These are phyloP conservation scores for Turritopsis dohrnii DNA, from an alignment of 30 jellyfish, hydroid and myxozoan genomes.

Conservation along the genomic window DNA sequence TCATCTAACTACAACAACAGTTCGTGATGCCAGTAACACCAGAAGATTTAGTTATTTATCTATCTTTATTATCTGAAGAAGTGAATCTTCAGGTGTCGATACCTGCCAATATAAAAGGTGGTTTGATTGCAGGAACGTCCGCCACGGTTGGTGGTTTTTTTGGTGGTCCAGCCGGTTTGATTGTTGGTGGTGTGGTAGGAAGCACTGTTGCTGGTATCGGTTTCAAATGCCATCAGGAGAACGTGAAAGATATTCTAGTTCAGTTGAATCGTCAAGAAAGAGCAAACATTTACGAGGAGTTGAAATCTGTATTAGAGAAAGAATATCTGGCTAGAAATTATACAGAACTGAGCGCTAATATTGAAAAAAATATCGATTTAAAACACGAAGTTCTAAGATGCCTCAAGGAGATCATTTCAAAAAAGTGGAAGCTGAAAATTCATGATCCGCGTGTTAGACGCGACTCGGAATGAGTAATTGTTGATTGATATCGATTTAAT, in stretches of 20 bases:
- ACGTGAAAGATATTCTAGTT: conserved; percentile 42
- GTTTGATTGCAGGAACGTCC: conserved; percentile 67
- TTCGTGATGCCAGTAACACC: conserved; percentile 61
- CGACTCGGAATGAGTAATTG: conserved; percentile 7
- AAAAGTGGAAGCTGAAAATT: conserved; percentile 49
- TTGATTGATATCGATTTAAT: not conserved
- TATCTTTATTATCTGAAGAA: conserved; percentile 52
- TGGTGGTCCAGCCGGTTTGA: conserved; percentile 69
- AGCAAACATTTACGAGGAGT: conserved; percentile 30
- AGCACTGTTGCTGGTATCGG: conserved; percentile 78
- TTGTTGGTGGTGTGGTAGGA: conserved; percentile 63
- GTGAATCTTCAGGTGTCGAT: conserved; percentile 47
- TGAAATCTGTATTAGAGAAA: conserved; percentile 37
- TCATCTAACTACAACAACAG: too few species aligned
- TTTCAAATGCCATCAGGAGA: conserved; percentile 45
- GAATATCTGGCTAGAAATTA: conserved; percentile 21
- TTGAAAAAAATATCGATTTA: conserved; percentile 50
- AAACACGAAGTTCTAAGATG: conserved; percentile 45
- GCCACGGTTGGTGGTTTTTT: conserved; percentile 85
- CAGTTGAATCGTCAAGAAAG: conserved; percentile 48
- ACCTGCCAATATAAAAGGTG: conserved; percentile 61
- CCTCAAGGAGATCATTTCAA: conserved; percentile 31
- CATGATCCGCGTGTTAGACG: conserved; percentile 43
- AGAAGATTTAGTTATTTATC: conserved; percentile 58
- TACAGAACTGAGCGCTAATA: conserved; percentile 48